These are phyloP conservation scores for Muscicapa comitata DNA, from an alignment of 2,797 vertebrate species.

Conservation along the genomic window DNA sequence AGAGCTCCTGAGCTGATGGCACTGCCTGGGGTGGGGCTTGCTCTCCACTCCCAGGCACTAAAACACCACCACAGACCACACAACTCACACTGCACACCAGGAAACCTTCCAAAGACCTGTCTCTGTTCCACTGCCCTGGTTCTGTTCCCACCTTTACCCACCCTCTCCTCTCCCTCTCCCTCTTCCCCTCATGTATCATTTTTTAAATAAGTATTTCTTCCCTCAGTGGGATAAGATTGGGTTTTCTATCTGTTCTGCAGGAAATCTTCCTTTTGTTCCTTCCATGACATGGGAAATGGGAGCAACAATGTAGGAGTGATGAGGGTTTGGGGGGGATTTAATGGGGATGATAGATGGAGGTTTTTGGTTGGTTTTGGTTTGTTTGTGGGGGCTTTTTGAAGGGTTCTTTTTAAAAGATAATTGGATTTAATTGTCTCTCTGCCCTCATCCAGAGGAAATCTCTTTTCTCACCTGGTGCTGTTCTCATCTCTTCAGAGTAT, in stretches of 20 bases:
- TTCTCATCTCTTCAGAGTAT: neutral
- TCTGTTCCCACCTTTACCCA: neutral
- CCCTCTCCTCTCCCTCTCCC: neutral
- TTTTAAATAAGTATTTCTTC: neutral
- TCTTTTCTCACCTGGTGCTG: neutral
- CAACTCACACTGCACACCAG: neutral
- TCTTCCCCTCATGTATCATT: neutral
- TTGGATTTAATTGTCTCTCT: neutral
- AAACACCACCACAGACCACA: neutral
- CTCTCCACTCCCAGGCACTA: neutral
- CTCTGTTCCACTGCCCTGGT: neutral
- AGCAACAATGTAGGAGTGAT: neutral
- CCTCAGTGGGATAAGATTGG: neutral
- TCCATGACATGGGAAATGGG: neutral
- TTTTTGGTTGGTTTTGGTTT: neutral
- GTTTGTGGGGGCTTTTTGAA: rapidly evolving
- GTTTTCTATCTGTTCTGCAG: neutral
- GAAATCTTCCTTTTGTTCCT: neutral
- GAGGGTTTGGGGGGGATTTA: neutral
- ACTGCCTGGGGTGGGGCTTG: neutral
- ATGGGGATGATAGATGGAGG: rapidly evolving
- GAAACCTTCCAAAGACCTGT: neutral
- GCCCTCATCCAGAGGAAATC: neutral
- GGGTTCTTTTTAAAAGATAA: neutral
- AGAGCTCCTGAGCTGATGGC: neutral